Base-by-base conservation (phyloP, 2,113 vertebrate species). In the Marcusenius ussheri region DNA sequence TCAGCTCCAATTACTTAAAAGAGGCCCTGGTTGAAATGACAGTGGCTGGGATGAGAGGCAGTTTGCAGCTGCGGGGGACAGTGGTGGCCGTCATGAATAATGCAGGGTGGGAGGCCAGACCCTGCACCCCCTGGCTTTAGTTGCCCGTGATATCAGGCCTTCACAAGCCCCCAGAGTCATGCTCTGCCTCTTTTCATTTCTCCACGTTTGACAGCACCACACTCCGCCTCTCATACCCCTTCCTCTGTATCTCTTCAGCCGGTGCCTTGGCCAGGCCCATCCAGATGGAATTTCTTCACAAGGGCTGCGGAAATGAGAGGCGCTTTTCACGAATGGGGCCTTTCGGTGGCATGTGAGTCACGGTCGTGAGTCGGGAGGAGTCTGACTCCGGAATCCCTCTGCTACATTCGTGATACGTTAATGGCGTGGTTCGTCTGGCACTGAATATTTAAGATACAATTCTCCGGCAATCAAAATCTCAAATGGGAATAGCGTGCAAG, bases 171-270 rank as follows among this genome's bases (percentile, higher is more conserved):
- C 39, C 19, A 45, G 21, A 5, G 13, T 74, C 42, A 27, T 74
- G 7, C 83, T 27, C 90, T 46, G 88, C 91, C 88, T 15, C 83
- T 31, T 17, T 13, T 5, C 8, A 85, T 50, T 77, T 88, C 77
- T 87, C 87, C 56, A 9, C 1, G 74, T 91, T 13, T 27, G 88
- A 31, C 74, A 24, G 39, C 19, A 11, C 10, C 83, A 84, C 7
- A 0, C 21, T 84, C 39, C 0, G 1, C 6, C 3, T 53, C 0
- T 47, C 91, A 90, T 92, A 91, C 87, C 53, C 31, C 66, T 27
- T n/a, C 42, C n/a, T 46, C 31, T 62, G 11, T n/a, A 47, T 24
- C 17, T 46, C 85, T 91, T 17, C 42, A 42, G 19, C 85, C 5
- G 74, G 31, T 7, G 74, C 13, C 35, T 17, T 15, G 74, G 35